Evolutionary conservation across 2,888 invertebrate genomes (phyloP), one percentile per base, ranked within the genome.

Genomic region (Oscheius myriophilus): DNA sequence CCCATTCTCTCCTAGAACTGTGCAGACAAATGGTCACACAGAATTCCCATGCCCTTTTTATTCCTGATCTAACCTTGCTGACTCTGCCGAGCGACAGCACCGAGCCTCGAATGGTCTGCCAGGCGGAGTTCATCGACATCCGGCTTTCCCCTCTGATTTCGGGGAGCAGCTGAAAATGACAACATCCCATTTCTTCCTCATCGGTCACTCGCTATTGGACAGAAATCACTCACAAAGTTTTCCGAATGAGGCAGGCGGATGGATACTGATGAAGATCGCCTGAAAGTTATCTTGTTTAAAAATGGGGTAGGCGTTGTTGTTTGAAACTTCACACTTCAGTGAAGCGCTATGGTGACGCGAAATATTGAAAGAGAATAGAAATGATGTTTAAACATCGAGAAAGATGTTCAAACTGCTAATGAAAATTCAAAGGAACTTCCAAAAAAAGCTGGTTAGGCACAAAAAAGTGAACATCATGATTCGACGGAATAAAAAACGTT

Each of bases 141-240:
- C 53, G 52, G 45, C 53, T 53, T 25, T 63, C 53, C 26, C 18
- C 53, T 41, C 53, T 6, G 18, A 33, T n/a, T 43, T 63, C 53
- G 14, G 63, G 63, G 16, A 63, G 23, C 42, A 63, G 45, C 63
- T 63, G 54, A 51, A 63, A 63, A 21, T 61, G 61, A 49, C 61
- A 61, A 26, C 49, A 11, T 49, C 26, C 26, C 43, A 46, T 11
- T 43, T 33, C 33, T 33, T 33, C 33, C 33, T 33, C 9, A 9
- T 33, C 33, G 9, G 33, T 3, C 33, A 33, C 4, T 6, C 33
- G 9, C 9, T n/a, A 25, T 2, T 18, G 14, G n/a, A 43, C 41
- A 42, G 33, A 11, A 39, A 52, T 63, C 41, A 63, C 63, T n/a
- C 51, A 53, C 52, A 21, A n/a, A 23, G 53, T 63, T 52, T 43